Conservation (phyloP, 2,113 vertebrate genomes). For the Equus quagga region DNA sequence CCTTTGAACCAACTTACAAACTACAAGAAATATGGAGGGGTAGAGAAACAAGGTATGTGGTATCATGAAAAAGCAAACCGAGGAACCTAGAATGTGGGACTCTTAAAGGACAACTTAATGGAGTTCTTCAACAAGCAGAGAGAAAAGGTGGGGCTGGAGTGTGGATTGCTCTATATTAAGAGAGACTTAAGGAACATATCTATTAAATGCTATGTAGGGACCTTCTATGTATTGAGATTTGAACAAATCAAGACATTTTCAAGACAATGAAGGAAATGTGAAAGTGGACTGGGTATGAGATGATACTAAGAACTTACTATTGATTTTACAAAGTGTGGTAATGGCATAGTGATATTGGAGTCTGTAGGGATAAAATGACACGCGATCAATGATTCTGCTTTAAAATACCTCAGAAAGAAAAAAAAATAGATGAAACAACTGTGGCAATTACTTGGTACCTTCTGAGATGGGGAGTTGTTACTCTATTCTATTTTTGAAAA, state of each 20-base stretch:
- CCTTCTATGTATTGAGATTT: neutral
- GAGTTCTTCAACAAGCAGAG: neutral
- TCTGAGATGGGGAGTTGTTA: neutral
- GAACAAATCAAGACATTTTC: slow-evolving; percentile 37
- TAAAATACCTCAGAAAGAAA: neutral
- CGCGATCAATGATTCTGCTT: slow-evolving; percentile 13
- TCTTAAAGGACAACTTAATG: neutral
- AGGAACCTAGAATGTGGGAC: neutral
- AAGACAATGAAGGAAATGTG: slow-evolving; percentile 6
- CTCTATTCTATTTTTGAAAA: neutral
- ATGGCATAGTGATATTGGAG: neutral
- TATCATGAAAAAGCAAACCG: neutral
- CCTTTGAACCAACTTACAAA: slow-evolving; percentile 34
- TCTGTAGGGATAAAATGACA: neutral
- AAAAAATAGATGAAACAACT: neutral
- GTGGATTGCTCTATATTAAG: neutral
- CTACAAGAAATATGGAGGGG: neutral
- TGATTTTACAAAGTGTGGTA: neutral
- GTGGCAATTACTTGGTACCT: neutral
- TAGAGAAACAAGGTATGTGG: neutral
- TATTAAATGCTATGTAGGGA: neutral
- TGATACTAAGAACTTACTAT: slow-evolving; percentile 26
- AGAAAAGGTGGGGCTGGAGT: neutral
- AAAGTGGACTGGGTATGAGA: neutral
- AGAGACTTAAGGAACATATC: neutral